Percentiles rank a stretch among this genome's conserved stretches.
Evolutionary conservation across 2,888 invertebrate genomes (phyloP).

Genomic region (Chrysolina americana): DNA sequence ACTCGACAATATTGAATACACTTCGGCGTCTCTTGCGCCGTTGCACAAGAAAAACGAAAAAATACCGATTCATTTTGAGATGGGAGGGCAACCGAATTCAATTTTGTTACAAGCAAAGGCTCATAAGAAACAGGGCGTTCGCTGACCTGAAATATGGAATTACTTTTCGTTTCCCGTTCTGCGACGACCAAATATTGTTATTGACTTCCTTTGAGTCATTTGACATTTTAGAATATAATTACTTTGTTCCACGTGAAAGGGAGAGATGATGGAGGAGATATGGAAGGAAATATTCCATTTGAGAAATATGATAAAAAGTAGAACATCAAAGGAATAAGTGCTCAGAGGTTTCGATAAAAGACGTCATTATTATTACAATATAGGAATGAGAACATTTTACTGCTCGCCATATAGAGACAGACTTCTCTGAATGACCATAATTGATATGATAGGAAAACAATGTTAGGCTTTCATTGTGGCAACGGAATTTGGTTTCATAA

Average conservation of each 20-base stretch:
- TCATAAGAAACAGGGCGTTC: constrained; percentile 10
- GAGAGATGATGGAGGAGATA: not conserved
- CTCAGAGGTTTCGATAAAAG: no score
- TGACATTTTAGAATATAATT: constrained; percentile 6
- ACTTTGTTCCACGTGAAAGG: not conserved
- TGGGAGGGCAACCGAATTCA: constrained; percentile 2
- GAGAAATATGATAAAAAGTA: not conserved
- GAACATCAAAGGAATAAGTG: not conserved
- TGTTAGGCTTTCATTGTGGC: no score
- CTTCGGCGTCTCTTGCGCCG: not conserved
- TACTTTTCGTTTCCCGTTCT: constrained; percentile 2
- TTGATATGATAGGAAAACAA: no score
- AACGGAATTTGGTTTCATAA: no score
- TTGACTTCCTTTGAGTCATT: constrained; percentile 11
- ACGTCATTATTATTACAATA: no score
- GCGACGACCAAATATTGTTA: constrained; percentile 18
- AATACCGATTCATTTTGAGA: not conserved
- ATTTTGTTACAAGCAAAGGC: constrained; percentile 16
- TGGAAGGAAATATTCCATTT: not conserved
- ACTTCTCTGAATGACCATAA: no score
- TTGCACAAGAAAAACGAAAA: not conserved
- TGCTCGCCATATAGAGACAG: no score
- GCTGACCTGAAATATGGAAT: constrained; percentile 18
- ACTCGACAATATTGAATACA: not conserved
- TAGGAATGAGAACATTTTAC: no score